Evolutionary conservation across 2,797 vertebrate genomes (phyloP), one percentile per base, ranked within the genome.

Genomic region (Sardinella longiceps): DNA sequence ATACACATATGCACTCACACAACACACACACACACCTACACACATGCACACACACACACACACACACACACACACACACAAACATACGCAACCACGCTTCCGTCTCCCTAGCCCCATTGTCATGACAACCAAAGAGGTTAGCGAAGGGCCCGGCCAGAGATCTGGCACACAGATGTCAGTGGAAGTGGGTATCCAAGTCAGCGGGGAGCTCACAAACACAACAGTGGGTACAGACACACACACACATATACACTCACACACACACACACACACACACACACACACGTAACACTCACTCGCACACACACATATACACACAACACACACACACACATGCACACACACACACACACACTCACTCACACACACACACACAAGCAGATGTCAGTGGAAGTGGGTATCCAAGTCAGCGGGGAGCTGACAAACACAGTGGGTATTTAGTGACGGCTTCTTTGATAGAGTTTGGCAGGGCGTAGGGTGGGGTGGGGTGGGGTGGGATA

Each of bases 331-430:
- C n/a, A n/a, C n/a, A n/a, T n/a, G n/a, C n/a, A n/a, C n/a, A n/a
- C n/a, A n/a, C n/a, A n/a, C n/a, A n/a, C n/a, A n/a, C n/a, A n/a
- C n/a, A n/a, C n/a, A n/a, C n/a, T n/a, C n/a, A n/a, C n/a, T n/a
- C n/a, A n/a, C n/a, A n/a, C n/a, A n/a, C n/a, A n/a, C n/a, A n/a
- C n/a, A n/a, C n/a, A n/a, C n/a, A n/a, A n/a, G n/a, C n/a, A n/a
- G n/a, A n/a, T n/a, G n/a, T n/a, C 66, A 74, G 66, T 74, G 66
- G 66, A 74, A 74, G 66, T 74, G 66, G 66, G 66, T 74, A 74
- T 74, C 66, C 66, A 74, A 39, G 66, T 74, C 66, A 74, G 66
- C 66, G 66, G 66, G 66, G 66, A 74, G 66, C 33, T 20, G 15
- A 9, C 66, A 20, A 74, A 39, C 66, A 74, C 66, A 74, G 33